These are phyloP conservation scores for Agrenia bidenticulata DNA, from an alignment of 2,888 invertebrate genomes.

Conservation along the genomic window DNA sequence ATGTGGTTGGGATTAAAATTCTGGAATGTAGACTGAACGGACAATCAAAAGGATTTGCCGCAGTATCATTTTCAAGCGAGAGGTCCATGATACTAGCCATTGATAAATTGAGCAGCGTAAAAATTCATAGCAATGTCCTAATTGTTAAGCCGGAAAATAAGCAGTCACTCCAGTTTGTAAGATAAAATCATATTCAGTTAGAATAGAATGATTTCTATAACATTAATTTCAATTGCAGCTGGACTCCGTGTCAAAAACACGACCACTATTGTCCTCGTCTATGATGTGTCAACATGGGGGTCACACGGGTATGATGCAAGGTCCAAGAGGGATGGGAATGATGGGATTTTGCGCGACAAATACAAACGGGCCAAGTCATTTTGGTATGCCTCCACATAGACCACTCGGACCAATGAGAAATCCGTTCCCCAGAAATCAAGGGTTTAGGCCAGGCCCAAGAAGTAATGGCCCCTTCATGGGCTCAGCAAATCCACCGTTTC, in stretches of 20 bases:
- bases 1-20: conserved; percentile 97
- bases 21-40: conserved; percentile 98
- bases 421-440: no score
- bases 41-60: conserved; percentile 96
- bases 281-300: neutral
- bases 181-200: no score
- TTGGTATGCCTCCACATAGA: no score
- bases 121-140: conserved; percentile 90
- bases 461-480: no score
- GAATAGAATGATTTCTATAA: neutral
- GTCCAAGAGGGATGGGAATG: neutral
- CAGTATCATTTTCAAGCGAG: conserved; percentile 89
- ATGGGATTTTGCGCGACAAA: no score
- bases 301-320: no score
- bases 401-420: no score
- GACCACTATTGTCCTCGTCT: conserved; percentile 74
- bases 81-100: conserved; percentile 81
- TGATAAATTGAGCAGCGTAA: conserved; percentile 89
- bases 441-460: no score
- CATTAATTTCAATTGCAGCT: conserved; percentile 63
- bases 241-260: conserved; percentile 86
- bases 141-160: conserved; percentile 93
- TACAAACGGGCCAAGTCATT: no score
- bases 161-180: conserved; percentile 69
- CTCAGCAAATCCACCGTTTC: no score